These are phyloP conservation scores for Leucoraja erinaceus DNA, from an alignment of 2,113 vertebrate genomes.

Conservation along the genomic window DNA sequence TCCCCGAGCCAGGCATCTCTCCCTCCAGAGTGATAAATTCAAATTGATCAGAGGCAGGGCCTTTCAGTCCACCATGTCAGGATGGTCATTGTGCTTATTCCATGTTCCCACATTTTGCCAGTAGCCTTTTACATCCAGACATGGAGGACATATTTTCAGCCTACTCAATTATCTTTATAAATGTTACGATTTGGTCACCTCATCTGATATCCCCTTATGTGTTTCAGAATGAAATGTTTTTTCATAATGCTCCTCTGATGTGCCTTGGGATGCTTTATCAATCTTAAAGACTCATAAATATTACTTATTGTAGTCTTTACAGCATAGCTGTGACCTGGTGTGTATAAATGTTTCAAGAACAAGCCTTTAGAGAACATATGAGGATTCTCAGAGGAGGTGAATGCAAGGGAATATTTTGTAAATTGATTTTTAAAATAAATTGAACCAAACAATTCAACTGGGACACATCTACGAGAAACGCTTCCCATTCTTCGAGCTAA, in stretches of 20 bases:
- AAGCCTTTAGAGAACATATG: background rate
- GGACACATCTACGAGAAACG: background rate
- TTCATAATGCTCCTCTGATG: background rate
- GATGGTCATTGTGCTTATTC: too few species aligned
- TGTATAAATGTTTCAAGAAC: background rate
- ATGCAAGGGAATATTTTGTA: slow-evolving; percentile 16
- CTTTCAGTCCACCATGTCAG: too few species aligned
- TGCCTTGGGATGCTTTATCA: background rate
- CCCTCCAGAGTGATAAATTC: background rate
- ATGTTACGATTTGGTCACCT: background rate
- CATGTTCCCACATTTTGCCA: too few species aligned
- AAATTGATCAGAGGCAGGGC: too few species aligned
- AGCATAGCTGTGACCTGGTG: background rate
- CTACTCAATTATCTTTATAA: too few species aligned
- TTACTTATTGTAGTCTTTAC: background rate
- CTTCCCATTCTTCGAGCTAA: background rate
- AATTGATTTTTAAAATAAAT: slow-evolving; percentile 12
- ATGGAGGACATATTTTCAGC: too few species aligned
- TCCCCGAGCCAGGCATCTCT: background rate
- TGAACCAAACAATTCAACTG: background rate
- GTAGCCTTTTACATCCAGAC: too few species aligned
- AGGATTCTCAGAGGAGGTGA: background rate
- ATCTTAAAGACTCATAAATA: background rate
- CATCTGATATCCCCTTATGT: background rate
- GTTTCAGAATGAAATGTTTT: background rate